Evolutionary conservation across 1,140 invertebrate genomes (phyloP).

Genomic region (Pachyrhynchus sulphureomaculatus): DNA sequence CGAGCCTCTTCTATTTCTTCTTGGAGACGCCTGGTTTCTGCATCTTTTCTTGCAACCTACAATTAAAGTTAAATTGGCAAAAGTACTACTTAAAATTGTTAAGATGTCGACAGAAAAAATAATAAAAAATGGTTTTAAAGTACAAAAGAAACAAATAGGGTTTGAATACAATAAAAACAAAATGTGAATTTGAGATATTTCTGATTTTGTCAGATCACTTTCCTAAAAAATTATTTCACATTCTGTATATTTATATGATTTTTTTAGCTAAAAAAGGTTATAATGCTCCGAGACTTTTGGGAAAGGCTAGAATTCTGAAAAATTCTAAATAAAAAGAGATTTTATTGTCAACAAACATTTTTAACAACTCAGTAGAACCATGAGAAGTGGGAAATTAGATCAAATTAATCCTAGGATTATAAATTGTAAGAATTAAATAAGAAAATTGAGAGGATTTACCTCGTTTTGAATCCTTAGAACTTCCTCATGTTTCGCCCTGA

Average conservation of each 20-base stretch:
- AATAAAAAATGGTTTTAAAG: neutral
- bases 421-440: no score
- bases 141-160: neutral
- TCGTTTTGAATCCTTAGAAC: conserved; percentile 85
- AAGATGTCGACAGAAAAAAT: neutral
- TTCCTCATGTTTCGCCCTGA: conserved; percentile 81
- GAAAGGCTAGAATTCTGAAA: no score
- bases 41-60: conserved; percentile 86
- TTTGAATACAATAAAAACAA: neutral
- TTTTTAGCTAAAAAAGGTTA: no score
- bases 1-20: conserved; percentile 61
- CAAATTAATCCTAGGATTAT: no score
- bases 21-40: conserved; percentile 83
- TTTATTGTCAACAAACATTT: no score
- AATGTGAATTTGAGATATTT: neutral
- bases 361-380: no score
- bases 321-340: no score
- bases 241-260: no score
- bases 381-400: no score
- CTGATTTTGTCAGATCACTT: neutral
- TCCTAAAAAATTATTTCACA: conserved; percentile 1
- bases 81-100: conserved; percentile 62
- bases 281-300: no score
- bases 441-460: no score
- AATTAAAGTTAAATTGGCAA: conserved; percentile 76